These are phyloP conservation scores for Pheosia tremula DNA, from an alignment of 2,888 invertebrate genomes.

Conservation along the genomic window DNA sequence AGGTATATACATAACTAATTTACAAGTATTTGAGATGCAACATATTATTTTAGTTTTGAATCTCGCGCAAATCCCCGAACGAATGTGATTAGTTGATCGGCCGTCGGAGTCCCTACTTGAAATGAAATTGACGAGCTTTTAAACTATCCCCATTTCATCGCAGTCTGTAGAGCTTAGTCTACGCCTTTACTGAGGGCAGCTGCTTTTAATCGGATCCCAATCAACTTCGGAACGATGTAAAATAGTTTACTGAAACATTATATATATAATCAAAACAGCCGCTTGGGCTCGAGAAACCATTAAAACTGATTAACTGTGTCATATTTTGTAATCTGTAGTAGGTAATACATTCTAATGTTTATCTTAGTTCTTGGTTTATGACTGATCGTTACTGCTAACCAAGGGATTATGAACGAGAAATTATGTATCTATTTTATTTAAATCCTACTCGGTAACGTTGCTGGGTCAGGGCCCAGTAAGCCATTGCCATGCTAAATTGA, in stretches of 20 bases:
- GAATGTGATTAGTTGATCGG: conserved; percentile 75
- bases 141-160: conserved; percentile 80
- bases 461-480: too few relatives aligned
- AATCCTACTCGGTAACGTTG: too few relatives aligned
- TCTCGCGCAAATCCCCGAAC: conserved; percentile 64
- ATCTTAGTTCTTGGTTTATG: conserved; percentile 54
- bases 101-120: conserved; percentile 55
- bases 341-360: conserved; percentile 42
- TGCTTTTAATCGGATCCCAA: conserved; percentile 80
- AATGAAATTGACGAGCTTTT: conserved; percentile 81
- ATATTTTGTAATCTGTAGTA: conserved; percentile 61
- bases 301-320: conserved; percentile 65
- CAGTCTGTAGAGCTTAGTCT: conserved; percentile 64
- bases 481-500: too few relatives aligned
- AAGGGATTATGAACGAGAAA: conserved; percentile 24
- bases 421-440: neutral
- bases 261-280: conserved; percentile 71
- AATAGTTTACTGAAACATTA: conserved; percentile 75
- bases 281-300: conserved; percentile 56
- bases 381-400: conserved; percentile 36
- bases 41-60: conserved; percentile 53
- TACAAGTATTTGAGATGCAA: too few relatives aligned
- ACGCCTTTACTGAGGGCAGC: conserved; percentile 62
- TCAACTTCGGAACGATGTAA: conserved; percentile 72
- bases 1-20: too few relatives aligned